Percentiles rank a stretch among this genome's conserved stretches.
Evolutionary conservation across 2,888 invertebrate species (phyloP).

Genomic region (Rhamphomyia laevipes): DNA sequence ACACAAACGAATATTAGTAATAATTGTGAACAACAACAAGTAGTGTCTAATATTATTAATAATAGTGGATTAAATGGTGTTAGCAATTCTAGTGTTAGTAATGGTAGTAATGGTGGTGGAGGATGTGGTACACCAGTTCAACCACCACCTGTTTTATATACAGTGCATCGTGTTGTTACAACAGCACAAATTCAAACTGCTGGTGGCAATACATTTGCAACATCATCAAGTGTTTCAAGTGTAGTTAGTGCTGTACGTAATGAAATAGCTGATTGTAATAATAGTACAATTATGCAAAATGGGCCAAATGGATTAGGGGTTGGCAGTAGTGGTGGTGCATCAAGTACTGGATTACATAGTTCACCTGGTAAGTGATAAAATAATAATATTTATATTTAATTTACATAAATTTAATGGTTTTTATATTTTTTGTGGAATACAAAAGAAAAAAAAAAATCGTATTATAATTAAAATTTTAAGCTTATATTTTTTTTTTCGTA

Average conservation of each 20-base stretch:
- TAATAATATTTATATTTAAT: too few relatives aligned
- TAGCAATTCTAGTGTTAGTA: constrained; percentile 3
- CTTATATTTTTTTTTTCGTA: too few relatives aligned
- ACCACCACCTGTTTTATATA: constrained; percentile 32
- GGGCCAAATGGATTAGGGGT: constrained; percentile 14
- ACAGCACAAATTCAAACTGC: constrained; percentile 37
- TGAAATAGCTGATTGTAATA: constrained; percentile 25
- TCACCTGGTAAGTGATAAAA: constrained; percentile 26
- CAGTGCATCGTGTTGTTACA: constrained; percentile 37
- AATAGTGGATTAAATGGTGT: neutral
- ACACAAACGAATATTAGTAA: constrained; percentile 29
- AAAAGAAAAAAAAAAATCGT: too few relatives aligned
- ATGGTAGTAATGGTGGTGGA: constrained; percentile 16
- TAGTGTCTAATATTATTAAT: neutral
- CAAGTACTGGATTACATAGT: constrained; percentile 22
- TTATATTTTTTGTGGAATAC: too few relatives aligned
- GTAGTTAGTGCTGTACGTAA: constrained; percentile 31
- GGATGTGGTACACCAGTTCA: constrained; percentile 18
- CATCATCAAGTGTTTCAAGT: constrained; percentile 36
- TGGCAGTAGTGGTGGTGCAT: constrained; percentile 15
- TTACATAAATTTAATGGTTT: too few relatives aligned
- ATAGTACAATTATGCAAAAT: constrained; percentile 11
- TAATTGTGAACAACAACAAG: constrained; percentile 20
- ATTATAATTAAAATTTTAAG: too few relatives aligned
- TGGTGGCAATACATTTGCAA: constrained; percentile 32